Conservation (phyloP, 2,797 vertebrate genomes). For the Apodemus agrarius region DNA sequence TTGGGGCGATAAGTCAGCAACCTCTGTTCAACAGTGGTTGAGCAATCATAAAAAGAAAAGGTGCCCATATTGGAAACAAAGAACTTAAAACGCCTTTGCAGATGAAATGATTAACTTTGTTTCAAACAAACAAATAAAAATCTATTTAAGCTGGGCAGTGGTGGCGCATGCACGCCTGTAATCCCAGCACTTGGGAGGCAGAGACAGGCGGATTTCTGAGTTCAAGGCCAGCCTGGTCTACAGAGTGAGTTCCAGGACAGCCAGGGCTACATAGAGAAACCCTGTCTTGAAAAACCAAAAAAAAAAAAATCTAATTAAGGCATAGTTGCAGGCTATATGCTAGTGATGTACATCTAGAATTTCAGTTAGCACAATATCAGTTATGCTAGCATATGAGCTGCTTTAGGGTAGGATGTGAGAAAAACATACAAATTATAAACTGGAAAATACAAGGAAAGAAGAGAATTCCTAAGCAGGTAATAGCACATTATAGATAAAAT, state of each 20-base stretch:
- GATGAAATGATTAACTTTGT: background rate
- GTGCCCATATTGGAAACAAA: background rate
- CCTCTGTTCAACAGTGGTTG: background rate
- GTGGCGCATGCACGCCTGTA: no score
- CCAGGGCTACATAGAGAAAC: no score
- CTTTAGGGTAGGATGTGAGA: background rate
- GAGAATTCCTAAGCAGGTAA: background rate
- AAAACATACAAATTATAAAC: background rate
- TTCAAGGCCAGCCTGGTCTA: no score
- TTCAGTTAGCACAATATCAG: background rate
- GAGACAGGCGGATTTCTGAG: no score
- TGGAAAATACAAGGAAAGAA: background rate
- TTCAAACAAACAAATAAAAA: background rate
- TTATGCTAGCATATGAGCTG: background rate
- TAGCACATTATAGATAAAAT: background rate
- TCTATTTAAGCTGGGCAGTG: background rate
- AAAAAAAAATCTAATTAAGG: background rate
- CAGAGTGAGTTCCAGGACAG: no score
- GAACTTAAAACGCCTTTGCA: background rate
- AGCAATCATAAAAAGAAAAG: background rate
- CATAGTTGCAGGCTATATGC: background rate
- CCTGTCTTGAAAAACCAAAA: no score
- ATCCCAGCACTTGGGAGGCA: no score
- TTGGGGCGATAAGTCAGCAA: background rate
- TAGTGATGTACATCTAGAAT: background rate